These are phyloP conservation scores for Apis mellifera DNA, from an alignment of 1,140 invertebrate species.

Conservation along the genomic window DNA sequence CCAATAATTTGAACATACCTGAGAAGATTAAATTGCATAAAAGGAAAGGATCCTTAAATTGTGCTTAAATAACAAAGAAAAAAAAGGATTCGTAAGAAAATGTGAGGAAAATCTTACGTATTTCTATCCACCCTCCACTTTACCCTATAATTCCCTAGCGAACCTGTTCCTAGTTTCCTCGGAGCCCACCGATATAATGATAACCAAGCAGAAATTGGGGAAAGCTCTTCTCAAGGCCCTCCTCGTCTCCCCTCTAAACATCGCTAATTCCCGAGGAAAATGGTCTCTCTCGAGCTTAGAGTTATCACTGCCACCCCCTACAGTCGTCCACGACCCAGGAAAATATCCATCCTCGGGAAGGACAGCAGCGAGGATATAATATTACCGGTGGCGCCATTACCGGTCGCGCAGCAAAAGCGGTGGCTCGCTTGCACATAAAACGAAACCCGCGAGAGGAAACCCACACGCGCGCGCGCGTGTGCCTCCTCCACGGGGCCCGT, in stretches of 20 bases:
- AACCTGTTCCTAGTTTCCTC: no score
- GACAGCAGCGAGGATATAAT: conserved; percentile 20
- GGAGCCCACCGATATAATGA: no score
- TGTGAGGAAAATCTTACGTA: no score
- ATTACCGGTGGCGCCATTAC: conserved; percentile 55
- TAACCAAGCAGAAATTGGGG: conserved; percentile 3
- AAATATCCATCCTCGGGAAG: not conserved
- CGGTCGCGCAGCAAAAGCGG: conserved; percentile 33
- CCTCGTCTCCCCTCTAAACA: not conserved
- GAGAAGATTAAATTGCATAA: no score
- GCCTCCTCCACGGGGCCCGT: not conserved
- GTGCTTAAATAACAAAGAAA: no score
- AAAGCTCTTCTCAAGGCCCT: not conserved
- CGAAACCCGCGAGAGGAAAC: not conserved
- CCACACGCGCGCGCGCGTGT: not conserved
- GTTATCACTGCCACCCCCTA: no score
- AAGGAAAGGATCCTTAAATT: no score
- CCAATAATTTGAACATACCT: no score
- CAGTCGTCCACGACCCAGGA: not conserved
- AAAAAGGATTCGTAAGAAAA: no score
- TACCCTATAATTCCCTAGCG: no score
- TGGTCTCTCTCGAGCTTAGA: not conserved
- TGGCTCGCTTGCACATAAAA: conserved; percentile 35
- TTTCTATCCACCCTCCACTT: no score
- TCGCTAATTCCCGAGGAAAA: not conserved